A percentile compares a stretch with the other conserved stretches of the same genome.
Evolutionary conservation across 1,140 invertebrate genomes (phyloP).

Genomic region (Charaxes varanes): DNA sequence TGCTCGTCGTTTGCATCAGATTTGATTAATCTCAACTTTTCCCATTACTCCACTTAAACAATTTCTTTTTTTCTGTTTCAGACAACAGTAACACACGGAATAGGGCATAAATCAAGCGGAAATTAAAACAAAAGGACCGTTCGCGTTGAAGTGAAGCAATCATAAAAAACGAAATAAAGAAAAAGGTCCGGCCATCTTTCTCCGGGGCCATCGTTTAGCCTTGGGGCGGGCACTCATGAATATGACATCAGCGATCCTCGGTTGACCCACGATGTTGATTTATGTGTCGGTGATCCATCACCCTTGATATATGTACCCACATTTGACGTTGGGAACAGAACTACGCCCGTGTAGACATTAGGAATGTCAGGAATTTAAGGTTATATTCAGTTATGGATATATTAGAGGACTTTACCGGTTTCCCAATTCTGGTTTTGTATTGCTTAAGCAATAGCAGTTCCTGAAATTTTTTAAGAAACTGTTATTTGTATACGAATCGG

Average conservation of each 20-base stretch:
- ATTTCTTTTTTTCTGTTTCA: conserved; percentile 48
- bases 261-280: conserved; percentile 50
- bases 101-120: conserved; percentile 30
- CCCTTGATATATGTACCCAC: conserved; percentile 30
- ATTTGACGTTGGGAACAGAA: too few species aligned
- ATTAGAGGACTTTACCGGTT: too few species aligned
- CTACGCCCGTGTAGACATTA: too few species aligned
- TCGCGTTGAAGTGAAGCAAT: conserved; percentile 22
- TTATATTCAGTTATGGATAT: too few species aligned
- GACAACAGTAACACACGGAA: conserved; percentile 23
- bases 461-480: too few species aligned
- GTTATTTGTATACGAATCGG: too few species aligned
- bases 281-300: conserved; percentile 55
- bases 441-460: too few species aligned
- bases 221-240: conserved; percentile 46
- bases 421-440: too few species aligned
- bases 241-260: conserved; percentile 55
- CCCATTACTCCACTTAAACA: too few species aligned
- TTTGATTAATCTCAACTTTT: too few species aligned
- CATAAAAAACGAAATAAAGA: conserved; percentile 44
- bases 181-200: conserved; percentile 31
- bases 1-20: too few species aligned
- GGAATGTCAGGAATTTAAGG: too few species aligned
- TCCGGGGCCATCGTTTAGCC: conserved; percentile 35
- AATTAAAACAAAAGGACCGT: conserved; percentile 31